Base-by-base conservation (phyloP, 2,797 vertebrate genomes). In the Danio jaintianensis region DNA sequence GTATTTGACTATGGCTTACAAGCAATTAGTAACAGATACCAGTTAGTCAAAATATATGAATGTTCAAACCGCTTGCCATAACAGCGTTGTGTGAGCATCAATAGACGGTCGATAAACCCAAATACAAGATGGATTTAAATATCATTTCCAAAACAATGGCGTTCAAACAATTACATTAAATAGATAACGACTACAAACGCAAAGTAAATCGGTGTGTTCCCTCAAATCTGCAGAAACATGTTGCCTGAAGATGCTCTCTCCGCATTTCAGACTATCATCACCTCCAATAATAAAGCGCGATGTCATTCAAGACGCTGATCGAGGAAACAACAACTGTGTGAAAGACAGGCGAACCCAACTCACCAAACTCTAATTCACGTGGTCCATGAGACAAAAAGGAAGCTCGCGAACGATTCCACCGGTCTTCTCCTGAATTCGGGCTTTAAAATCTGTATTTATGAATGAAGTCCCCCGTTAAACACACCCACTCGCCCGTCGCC, bases 381-480 rank as follows among this genome's bases (percentile, higher is more conserved):
- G 90, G 85, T 95, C 93, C 93, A 88, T 88, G 82, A 69, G 85
- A 80, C 75, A 84, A 77, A 69, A 79, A 76, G 81, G 74, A 85
- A 83, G 75, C 78, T 87, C 64, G 83, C 48, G 75, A 85, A 87
- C 85, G 87, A 85, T 90, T 88, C 77, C 29, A 86, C 71, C 85
- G 77, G 77, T 79, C 77, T 63, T 63, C 91, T 87, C 90, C 90
- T 90, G 91, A 91, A 93, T 92, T 93, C 90, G 87, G 86, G 86
- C 15, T 90, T 92, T 88, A 87, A 90, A 89, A 86, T 89, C 86
- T 91, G 93, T 93, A 96, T 96, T 96, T 96, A 96, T 97, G 96
- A 97, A 96, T 97, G 95, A 93, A 95, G 91, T 86, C 91, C 89
- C 89, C 72, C 63, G 89, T 85, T 91, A 85, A 92, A 88, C 92